Conservation (phyloP, 2,888 invertebrate species). For the Hetaerina titia region DNA sequence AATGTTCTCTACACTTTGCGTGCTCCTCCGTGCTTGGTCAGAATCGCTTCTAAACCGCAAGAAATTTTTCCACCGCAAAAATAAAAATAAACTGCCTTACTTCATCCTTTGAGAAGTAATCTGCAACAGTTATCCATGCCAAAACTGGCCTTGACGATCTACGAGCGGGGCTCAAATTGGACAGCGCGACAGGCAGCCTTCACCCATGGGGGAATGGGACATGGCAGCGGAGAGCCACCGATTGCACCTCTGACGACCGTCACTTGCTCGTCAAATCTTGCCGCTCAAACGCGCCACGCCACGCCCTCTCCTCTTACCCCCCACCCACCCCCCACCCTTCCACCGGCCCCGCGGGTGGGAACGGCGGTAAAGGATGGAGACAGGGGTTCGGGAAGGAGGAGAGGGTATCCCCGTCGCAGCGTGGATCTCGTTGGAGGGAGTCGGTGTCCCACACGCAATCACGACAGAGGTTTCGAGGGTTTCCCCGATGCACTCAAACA, state of each 20-base stretch:
- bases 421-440: neutral
- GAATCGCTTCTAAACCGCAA: too few relatives aligned
- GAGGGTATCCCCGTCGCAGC: neutral
- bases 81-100: neutral
- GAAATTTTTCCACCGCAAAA: too few relatives aligned
- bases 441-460: neutral
- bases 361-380: too few relatives aligned
- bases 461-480: neutral
- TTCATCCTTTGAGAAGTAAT: neutral
- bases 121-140: neutral
- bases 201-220: neutral
- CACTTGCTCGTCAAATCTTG: neutral
- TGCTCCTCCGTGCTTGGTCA: too few relatives aligned
- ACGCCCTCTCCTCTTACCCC: neutral
- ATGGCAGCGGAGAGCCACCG: neutral
- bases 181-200: neutral
- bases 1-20: too few relatives aligned
- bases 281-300: neutral
- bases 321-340: neutral
- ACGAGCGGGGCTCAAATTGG: neutral
- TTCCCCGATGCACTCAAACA: too few relatives aligned
- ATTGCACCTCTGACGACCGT: neutral
- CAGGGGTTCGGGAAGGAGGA: too few relatives aligned
- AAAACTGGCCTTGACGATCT: neutral
- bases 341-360: neutral